Percentiles rank a stretch among this genome's conserved stretches.
Evolutionary conservation across 2,797 vertebrate species (phyloP).

Genomic region (Ctenopoma multispine): DNA sequence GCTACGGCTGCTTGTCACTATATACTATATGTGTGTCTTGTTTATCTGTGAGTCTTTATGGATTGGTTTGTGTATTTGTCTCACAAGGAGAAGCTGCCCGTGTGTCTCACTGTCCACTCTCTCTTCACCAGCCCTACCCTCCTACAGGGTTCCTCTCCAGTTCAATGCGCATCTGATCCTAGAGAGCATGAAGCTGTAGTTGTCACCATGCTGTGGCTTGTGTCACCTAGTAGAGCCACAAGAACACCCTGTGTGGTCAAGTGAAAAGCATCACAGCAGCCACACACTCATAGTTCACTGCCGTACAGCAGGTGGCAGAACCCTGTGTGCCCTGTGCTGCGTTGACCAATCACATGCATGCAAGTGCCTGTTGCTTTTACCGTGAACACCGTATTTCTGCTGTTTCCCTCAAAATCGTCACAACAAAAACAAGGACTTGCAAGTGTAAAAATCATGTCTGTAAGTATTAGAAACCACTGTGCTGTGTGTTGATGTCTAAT

Average conservation of each 20-base stretch:
- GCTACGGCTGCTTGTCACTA: conserved; percentile 20
- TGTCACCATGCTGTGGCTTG: conserved; percentile 16
- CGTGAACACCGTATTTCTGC: too few relatives aligned
- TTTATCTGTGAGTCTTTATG: neutral
- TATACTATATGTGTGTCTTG: neutral
- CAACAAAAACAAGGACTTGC: too few relatives aligned
- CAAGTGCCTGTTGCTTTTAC: too few relatives aligned
- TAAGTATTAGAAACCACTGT: too few relatives aligned
- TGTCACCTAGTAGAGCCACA: conserved; percentile 6
- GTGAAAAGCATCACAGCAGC: conserved; percentile 25
- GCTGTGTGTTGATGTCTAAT: too few relatives aligned
- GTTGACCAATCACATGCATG: too few relatives aligned
- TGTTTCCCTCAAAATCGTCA: too few relatives aligned
- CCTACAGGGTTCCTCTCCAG: conserved; percentile 15
- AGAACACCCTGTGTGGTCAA: conserved; percentile 8
- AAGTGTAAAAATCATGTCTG: too few relatives aligned
- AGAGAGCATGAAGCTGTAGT: conserved; percentile 7
- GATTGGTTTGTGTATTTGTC: conserved; percentile 3
- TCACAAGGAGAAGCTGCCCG: conserved; percentile 13
- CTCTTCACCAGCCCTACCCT: neutral
- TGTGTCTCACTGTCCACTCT: conserved; percentile 8
- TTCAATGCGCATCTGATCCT: conserved; percentile 21
- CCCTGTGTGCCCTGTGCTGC: neutral
- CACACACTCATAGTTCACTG: conserved; percentile 10
- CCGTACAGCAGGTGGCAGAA: conserved; percentile 22